Conservation (phyloP, 2,888 invertebrate species). For the Noctua comes region DNA sequence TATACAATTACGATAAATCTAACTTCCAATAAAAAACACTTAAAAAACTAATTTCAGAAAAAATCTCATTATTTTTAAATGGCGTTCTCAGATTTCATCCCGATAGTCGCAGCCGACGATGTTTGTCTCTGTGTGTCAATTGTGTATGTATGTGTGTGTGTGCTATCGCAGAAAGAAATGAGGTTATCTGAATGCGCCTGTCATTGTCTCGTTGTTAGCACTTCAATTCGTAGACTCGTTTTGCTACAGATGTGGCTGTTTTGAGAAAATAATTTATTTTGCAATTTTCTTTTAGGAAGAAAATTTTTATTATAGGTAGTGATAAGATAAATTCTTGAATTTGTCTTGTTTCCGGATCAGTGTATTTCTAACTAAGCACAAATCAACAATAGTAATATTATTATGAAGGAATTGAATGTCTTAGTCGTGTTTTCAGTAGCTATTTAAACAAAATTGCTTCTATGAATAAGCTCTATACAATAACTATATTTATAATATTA, state of each 20-base stretch:
- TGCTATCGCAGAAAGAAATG: slow-evolving; percentile 88
- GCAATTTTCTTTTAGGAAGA: too few species aligned
- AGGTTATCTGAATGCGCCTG: slow-evolving; percentile 88
- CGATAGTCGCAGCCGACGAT: slow-evolving; percentile 48
- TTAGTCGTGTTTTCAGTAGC: background rate
- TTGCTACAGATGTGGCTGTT: slow-evolving; percentile 57
- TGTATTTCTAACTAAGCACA: background rate
- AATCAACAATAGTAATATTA: background rate
- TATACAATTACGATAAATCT: background rate
- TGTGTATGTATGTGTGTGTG: slow-evolving; percentile 72
- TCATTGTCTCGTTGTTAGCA: slow-evolving; percentile 85
- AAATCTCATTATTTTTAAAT: slow-evolving; percentile 53
- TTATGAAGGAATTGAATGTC: background rate
- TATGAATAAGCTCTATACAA: rapidly evolving
- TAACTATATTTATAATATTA: too few species aligned
- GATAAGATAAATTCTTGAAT: background rate
- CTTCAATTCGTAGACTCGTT: slow-evolving; percentile 70
- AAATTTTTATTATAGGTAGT: rapidly evolving
- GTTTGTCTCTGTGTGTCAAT: slow-evolving; percentile 63
- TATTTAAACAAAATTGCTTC: background rate
- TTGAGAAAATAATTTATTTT: slow-evolving; percentile 10
- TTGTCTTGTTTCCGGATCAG: too few species aligned
- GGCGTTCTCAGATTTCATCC: slow-evolving; percentile 68
- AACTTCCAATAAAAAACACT: background rate
- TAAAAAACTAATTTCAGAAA: slow-evolving; percentile 12